A percentile compares a stretch with the other conserved stretches of the same genome.
These are phyloP conservation scores for Drosophila repletoides DNA, from an alignment of 1,140 invertebrate genomes.

Conservation along the genomic window DNA sequence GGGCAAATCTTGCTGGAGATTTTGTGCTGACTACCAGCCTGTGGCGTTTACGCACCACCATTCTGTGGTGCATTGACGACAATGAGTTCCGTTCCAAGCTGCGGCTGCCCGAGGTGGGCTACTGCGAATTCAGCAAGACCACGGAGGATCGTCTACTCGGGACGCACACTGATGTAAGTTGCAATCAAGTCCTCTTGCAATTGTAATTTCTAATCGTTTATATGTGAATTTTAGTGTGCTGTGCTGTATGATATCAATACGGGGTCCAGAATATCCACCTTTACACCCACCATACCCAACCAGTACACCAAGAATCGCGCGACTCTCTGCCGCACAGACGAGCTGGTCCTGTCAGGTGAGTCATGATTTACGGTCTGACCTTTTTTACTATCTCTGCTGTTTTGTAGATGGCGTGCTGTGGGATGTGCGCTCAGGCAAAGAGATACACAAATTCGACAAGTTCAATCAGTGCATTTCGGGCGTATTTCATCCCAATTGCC, in stretches of 20 bases:
- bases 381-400: neutral
- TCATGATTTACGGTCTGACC: neutral
- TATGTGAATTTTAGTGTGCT: conserved; percentile 83
- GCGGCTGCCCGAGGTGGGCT: conserved; percentile 91
- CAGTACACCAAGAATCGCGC: conserved; percentile 96
- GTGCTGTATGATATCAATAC: conserved; percentile 95
- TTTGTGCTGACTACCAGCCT: conserved; percentile 93
- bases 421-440: conserved; percentile 93
- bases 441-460: conserved; percentile 99
- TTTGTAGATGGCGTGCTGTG: conserved; percentile 94
- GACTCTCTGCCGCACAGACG: conserved; percentile 96
- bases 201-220: conserved; percentile 5
- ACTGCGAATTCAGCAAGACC: conserved; percentile 95
- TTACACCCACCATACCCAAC: conserved; percentile 93
- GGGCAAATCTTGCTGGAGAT: conserved; percentile 87
- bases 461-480: conserved; percentile 97
- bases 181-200: no score
- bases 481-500: conserved; percentile 98
- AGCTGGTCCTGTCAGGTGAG: conserved; percentile 91
- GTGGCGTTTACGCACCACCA: conserved; percentile 91
- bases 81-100: conserved; percentile 88
- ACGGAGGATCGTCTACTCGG: conserved; percentile 93
- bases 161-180: conserved; percentile 89
- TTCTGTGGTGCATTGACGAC: conserved; percentile 91
- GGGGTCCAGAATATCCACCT: conserved; percentile 87